Base-by-base conservation (phyloP, 2,888 invertebrate species). In the Ligdia adustata region DNA sequence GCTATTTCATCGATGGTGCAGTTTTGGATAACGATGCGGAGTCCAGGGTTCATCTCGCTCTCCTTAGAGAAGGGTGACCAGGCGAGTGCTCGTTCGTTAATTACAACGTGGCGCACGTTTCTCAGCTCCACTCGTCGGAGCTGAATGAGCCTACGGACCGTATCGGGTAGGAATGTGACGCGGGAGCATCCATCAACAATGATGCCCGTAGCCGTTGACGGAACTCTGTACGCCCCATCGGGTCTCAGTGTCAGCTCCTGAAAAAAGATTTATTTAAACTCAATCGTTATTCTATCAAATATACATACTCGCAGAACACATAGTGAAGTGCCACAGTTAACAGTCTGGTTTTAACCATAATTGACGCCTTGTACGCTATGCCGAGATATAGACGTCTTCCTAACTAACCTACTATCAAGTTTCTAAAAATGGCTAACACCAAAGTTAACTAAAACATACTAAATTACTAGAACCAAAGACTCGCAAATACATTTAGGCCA, bases 121-220 rank as follows among this genome's bases (percentile, higher is more conserved):
- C 79, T 84, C 52, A 96, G 84, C 47, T 91, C 91, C 37, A 96
- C 88, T 39, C 85, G 90, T 15, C 93, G 91, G 45, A 96, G 81
- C 41, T 92, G 93, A 33, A 90, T 78, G 59, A 95, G 93, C 51
- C 91, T 82, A 15, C 89, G 80, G 33, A 95, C 85, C 4, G 94
- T 90, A 64, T 93, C 88, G 0, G 88, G 66, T 28, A 91, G 82
- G 57, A 95, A 92, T 34, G 80, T 86, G 2, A 95, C 91, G 16
- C 87, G 82, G 38, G 90, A 87, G 73, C 96, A 96, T 70, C 93
- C 92, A 51, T 91, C 88, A 49, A 96, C 91, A 55, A 91, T 87
- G 60, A 96, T 93, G 45, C 89, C 90, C 40, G 91, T 92, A 5
- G 91, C 85, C 37, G 90, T 87, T 4, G 86, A 66, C 40, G 91